Base-by-base conservation (phyloP, 2,797 vertebrate genomes). In the Valencia hispanica region DNA sequence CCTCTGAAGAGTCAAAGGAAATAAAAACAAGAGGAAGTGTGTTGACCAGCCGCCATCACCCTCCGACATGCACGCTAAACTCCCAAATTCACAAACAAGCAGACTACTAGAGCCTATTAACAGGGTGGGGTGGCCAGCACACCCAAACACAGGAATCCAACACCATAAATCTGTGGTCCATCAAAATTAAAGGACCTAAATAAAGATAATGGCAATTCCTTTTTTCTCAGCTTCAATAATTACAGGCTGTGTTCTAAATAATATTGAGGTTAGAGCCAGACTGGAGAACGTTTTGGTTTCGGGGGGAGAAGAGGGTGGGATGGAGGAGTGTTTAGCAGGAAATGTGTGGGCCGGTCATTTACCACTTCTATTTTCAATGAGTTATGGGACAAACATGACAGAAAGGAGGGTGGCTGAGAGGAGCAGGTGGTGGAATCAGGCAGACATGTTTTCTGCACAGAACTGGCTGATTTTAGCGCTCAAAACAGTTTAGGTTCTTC, bases 141-240 rank as follows among this genome's bases (percentile, higher is more conserved):
- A 85, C 89, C 88, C 84, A 82, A 83, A 89, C 87, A 86, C 89
- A 91, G 90, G 90, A 93, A 92, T 90, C 86, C 90, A 53, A 69
- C 83, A 41, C 90, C 74, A 86, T 90, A 91, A 92, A 93, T 92
- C 92, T 92, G 91, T 90, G 91, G 89, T 87, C 81, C 89, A 83
- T 91, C 87, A 80, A 89, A 93, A 93, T 93, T 73, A 92, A 92
- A 92, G 92, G 87, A 81, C 86, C 89, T 89, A 89, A 91, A 92
- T 91, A 91, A 89, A 89, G 92, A 93, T 92, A 92, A 93, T 92
- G 88, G 86, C 91, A 84, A 91, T 88, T 92, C 85, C 91, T 89
- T 86, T 91, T 79, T 90, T 93, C 84, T 85, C 84, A 80, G 83
- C 89, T 81, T 87, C 90, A 92, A 93, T 93, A 93, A 92, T 94